Conservation (phyloP, 2,888 invertebrate genomes). For the Frankliniella fusca region DNA sequence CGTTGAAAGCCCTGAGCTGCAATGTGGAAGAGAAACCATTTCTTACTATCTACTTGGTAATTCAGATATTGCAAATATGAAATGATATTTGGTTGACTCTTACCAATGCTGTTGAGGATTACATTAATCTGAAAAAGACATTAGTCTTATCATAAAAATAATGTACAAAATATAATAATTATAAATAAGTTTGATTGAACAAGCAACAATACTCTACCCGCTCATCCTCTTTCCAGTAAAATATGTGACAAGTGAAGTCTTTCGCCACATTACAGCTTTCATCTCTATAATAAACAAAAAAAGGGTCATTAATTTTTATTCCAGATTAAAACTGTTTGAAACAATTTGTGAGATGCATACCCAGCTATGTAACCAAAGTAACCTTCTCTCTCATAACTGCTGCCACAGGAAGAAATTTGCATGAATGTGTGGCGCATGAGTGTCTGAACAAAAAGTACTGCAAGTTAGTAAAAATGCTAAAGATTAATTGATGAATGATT, state of each 20-base stretch:
- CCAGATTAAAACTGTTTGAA: neutral
- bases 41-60: neutral
- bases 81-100: neutral
- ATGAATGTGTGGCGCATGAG: slow-evolving; percentile 1
- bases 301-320: neutral
- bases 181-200: neutral
- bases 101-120: slow-evolving; percentile 9
- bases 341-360: neutral
- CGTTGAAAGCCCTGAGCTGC: slow-evolving; percentile 18
- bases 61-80: neutral
- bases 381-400: slow-evolving; percentile 4
- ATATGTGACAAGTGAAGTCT: neutral
- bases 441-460: neutral
- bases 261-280: slow-evolving; percentile 1
- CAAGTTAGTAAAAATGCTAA: neutral
- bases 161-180: neutral
- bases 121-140: neutral
- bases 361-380: slow-evolving; percentile 16
- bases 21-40: neutral
- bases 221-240: slow-evolving; percentile 14
- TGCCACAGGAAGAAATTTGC: slow-evolving; percentile 4
- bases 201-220: neutral
- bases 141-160: neutral
- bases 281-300: neutral
- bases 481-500: neutral